Evolutionary conservation across 2,797 vertebrate species (phyloP).

Genomic region (Lacerta viridis): DNA sequence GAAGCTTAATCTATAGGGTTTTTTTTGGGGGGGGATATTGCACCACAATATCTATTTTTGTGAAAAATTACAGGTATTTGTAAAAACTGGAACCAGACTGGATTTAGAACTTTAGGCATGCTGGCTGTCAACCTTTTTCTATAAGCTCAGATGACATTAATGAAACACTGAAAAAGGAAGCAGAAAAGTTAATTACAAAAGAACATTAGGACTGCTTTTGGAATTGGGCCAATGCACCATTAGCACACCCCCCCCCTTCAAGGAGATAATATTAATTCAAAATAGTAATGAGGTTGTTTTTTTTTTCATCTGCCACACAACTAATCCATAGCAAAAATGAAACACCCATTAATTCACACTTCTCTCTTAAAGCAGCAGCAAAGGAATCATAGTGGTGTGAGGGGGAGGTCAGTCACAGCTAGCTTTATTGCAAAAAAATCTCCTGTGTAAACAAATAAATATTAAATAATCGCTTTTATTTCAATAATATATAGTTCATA

Average conservation of each 20-base stretch:
- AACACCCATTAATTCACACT: conserved; percentile 66
- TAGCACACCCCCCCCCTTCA: conserved; percentile 46
- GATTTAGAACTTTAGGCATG: conserved; percentile 35
- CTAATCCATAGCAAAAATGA: conserved; percentile 60
- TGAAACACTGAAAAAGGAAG: conserved; percentile 54
- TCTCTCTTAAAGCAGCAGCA: conserved; percentile 54
- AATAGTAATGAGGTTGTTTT: conserved; percentile 57
- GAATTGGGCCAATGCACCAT: conserved; percentile 47
- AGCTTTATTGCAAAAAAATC: conserved; percentile 46
- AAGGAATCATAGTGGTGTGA: conserved; percentile 12
- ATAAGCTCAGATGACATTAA: conserved; percentile 30
- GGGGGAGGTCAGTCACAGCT: conserved; percentile 46
- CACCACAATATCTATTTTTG: neutral
- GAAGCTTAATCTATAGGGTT: too few relatives aligned
- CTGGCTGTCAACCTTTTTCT: conserved; percentile 36
- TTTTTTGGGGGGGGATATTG: too few relatives aligned
- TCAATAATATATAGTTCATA: too few relatives aligned
- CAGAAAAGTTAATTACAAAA: conserved; percentile 57
- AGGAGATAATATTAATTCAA: conserved; percentile 68
- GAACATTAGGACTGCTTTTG: conserved; percentile 53
- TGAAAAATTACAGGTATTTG: neutral
- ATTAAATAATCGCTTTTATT: conserved; percentile 15
- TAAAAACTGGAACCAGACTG: conserved; percentile 29
- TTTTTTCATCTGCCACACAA: conserved; percentile 49
- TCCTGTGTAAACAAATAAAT: conserved; percentile 70